Evolutionary conservation across 1,140 invertebrate genomes (phyloP), one percentile per base, ranked within the genome.

Genomic region (Marisa cornuarietis): DNA sequence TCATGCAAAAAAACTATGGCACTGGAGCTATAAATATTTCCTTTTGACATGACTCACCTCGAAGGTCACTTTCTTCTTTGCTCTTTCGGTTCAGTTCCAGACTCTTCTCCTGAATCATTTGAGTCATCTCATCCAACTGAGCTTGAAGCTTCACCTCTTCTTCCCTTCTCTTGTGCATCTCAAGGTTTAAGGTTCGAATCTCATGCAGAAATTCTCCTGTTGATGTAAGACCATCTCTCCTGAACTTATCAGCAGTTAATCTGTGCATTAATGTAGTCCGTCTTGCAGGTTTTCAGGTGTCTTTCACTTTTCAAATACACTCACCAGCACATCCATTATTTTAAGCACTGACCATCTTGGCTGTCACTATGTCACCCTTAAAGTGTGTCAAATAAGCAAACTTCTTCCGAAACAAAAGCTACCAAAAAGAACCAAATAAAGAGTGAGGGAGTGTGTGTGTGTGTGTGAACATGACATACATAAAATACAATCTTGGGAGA

Each of bases 151-250:
- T 22, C 10, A 65, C 58, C 49, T 77, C 76, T 14, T 68, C 14
- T 18, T 77, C 65, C 0, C 65, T 18, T 6, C n/a, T n/a, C 24
- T 77, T 77, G n/a, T 69, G 76, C 20, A 77, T n/a, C 31, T 77
- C 76, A 62, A 77, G 58, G 22, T 31, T 77, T 42, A 77, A 51
- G n/a, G 76, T 77, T 69, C 76, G 62, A 26, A 77, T 77, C 63
- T 77, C 76, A 69, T 77, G 63, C 65, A 77, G 76, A 77, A 77
- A 77, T 52, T 77, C 62, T 68, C 76, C 76, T 77, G 63, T 66
- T 10, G 54, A 22, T 22, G 58, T 49, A 63, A 76, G 11, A 76
- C 18, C n/a, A 58, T 49, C 49, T 42, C 49, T 71, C 18, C 26
- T 31, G 13, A 42, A 6, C 5, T 20, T 71, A 71, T 71, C 22